A percentile compares a stretch with the other conserved stretches of the same genome.
Conservation (phyloP, 2,113 vertebrate genomes). For the Crotalus helleri region DNA sequence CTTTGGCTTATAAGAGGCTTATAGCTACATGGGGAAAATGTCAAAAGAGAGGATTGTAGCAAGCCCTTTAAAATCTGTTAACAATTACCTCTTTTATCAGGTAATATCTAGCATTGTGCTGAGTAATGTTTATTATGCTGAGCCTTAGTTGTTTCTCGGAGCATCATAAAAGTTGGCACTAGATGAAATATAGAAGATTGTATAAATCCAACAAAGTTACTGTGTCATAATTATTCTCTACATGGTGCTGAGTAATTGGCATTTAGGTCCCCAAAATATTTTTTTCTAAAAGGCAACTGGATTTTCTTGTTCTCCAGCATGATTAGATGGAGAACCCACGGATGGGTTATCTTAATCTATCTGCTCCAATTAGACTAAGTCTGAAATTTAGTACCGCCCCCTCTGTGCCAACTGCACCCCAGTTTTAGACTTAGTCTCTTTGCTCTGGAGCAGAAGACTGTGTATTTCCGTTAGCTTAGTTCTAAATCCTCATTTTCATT, state of each 20-base stretch:
- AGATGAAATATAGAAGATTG: background rate
- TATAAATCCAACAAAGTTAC: background rate
- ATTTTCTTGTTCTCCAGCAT: background rate
- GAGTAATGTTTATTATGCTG: background rate
- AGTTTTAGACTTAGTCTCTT: too few relatives aligned
- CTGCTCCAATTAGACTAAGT: too few relatives aligned
- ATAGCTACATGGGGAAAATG: background rate
- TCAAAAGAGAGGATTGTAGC: constrained; percentile 15
- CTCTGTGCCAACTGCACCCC: too few relatives aligned
- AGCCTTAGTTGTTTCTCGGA: background rate
- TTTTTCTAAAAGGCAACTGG: background rate
- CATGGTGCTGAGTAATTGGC: background rate
- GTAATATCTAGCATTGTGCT: background rate
- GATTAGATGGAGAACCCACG: too few relatives aligned
- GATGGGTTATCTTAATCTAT: too few relatives aligned
- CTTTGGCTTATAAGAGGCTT: constrained; percentile 19
- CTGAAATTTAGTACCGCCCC: too few relatives aligned
- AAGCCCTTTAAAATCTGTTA: constrained; percentile 9
- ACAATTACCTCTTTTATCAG: constrained; percentile 2
- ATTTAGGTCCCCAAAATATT: background rate
- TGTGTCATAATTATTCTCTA: background rate
- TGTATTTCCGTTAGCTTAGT: too few relatives aligned
- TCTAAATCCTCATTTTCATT: too few relatives aligned
- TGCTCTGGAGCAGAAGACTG: too few relatives aligned
- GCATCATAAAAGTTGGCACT: background rate